Evolutionary conservation across 1,140 invertebrate species (phyloP).

Genomic region (Pogonognathellus flavescens): DNA sequence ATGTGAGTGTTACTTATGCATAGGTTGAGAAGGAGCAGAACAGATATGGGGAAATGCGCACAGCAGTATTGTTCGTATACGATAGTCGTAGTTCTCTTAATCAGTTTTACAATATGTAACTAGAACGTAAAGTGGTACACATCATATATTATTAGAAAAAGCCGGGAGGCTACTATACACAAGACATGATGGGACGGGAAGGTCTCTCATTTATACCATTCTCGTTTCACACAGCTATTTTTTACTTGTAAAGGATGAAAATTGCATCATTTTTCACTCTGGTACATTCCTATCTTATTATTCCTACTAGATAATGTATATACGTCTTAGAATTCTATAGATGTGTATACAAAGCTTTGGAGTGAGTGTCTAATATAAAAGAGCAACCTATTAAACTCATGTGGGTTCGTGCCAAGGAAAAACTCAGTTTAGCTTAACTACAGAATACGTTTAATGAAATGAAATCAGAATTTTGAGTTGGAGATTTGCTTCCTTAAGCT

Average conservation of each 20-base stretch:
- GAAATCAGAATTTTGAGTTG: conserved; percentile 49
- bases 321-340: neutral
- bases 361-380: neutral
- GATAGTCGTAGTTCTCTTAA: neutral
- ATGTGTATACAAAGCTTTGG: neutral
- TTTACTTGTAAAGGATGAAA: conserved; percentile 52
- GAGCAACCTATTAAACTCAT: conserved; percentile 27
- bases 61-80: neutral
- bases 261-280: conserved; percentile 52
- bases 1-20: neutral
- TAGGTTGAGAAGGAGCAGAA: neutral
- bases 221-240: conserved; percentile 5
- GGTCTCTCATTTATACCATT: conserved; percentile 21
- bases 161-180: conserved; percentile 27
- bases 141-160: neutral
- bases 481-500: conserved; percentile 43
- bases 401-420: conserved; percentile 35
- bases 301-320: neutral
- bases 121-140: neutral
- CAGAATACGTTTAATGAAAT: conserved; percentile 40
- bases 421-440: conserved; percentile 30
- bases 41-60: neutral
- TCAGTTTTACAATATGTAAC: neutral
- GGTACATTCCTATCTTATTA: neutral
- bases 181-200: conserved; percentile 12